Evolutionary conservation across 2,113 vertebrate genomes (phyloP).

Genomic region (Bucco capensis): DNA sequence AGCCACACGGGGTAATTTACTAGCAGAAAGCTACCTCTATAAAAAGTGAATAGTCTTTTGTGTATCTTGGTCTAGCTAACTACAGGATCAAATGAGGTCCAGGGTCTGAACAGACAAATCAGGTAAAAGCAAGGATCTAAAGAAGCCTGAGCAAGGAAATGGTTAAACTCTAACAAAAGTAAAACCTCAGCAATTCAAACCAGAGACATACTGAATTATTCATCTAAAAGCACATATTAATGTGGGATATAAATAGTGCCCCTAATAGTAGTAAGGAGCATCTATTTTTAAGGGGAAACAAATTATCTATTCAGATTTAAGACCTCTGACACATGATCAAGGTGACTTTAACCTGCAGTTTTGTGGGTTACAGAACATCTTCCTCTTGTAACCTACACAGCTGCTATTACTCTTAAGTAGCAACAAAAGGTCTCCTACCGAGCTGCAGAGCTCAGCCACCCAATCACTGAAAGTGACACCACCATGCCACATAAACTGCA

Average conservation of each 20-base stretch:
- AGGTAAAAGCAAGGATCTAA: not conserved
- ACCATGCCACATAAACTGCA: fast-evolving
- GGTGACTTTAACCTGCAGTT: not conserved
- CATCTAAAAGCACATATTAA: not conserved
- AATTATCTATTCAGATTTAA: not conserved
- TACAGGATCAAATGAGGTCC: not conserved
- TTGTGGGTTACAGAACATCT: not conserved
- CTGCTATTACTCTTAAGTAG: not conserved
- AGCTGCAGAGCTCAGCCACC: not conserved
- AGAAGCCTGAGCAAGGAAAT: not conserved
- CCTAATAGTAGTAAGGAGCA: not conserved
- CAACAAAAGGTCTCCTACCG: not conserved
- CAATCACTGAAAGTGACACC: not conserved
- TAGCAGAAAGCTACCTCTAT: not conserved
- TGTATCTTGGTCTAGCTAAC: not conserved
- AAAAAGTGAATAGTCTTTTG: not conserved
- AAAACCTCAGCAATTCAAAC: not conserved
- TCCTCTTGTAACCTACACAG: not conserved
- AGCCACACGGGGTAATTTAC: not conserved
- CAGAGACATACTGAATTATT: not conserved
- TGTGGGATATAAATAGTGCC: not conserved
- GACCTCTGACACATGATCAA: not conserved
- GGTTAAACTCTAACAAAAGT: not conserved
- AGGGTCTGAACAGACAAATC: not conserved
- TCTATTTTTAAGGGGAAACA: not conserved